Base-by-base conservation (phyloP, 2,113 vertebrate genomes). In the Xiphophorus hellerii region DNA sequence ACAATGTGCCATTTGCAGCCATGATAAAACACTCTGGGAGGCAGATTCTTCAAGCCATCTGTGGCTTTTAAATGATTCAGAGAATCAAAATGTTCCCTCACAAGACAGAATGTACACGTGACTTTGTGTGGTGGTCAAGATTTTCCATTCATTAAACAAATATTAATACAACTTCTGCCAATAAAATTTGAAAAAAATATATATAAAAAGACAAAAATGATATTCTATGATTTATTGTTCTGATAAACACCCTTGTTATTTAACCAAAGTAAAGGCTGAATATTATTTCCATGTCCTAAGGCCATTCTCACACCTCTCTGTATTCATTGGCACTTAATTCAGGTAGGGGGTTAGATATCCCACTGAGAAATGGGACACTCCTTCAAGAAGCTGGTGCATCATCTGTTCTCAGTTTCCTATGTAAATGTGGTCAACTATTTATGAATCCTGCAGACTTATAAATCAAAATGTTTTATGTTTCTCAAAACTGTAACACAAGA, bases 21-120 rank as follows among this genome's bases (percentile, higher is more conserved):
- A 0, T 70, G 62, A 84, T 78, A 72, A 74, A 48, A 86, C 29
- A 33, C 75, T 67, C 20, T 25, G 48, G 30, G 51, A 75, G 72
- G n/a, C 74, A 71, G 54, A 79, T 66, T 63, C 72, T 74, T 48
- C 6, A 13, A 86, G 89, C 90, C 91, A 93, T 93, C 90, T 92
- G 88, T 90, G 79, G 69, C 76, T 80, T 80, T 86, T 94, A 83
- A 93, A 93, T 92, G 90, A 93, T 90, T 93, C 80, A 93, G 64
- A 66, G 64, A 28, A 54, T 54, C 29, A 86, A 76, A 86, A 69
- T 62, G 69, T 70, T 83, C 72, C 75, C 62, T 83, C 77, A 66
- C 25, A 12, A 20, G 33, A 61, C 58, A 33, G 62, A 29, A 58
- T 44, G 54, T 42, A 31, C 35, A 31, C 20, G 7, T 22, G 14